Evolutionary conservation across 2,888 invertebrate species (phyloP), one percentile per base, ranked within the genome.

Genomic region (Drosophila testacea): DNA sequence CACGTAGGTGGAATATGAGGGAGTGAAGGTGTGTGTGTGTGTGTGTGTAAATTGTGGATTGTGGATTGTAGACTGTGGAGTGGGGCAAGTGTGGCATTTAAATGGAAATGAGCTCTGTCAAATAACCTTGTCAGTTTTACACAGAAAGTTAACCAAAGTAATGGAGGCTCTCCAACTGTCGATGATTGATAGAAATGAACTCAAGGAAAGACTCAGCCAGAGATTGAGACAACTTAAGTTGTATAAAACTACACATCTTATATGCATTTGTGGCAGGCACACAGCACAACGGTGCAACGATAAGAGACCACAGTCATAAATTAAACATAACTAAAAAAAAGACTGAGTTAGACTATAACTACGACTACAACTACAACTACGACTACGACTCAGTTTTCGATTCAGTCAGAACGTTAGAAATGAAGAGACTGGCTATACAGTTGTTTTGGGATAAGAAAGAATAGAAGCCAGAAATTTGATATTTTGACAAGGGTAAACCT

Each of bases 1-100:
- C 83, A 83, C 83, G 81, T 81, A 83, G 70, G 77, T 36, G 42
- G 52, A 27, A 54, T 36, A 59, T 55, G 62, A 11, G 69, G 57
- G 69, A 52, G 44, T 67, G 30, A 16, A 41, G 50, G 9, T 38
- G 34, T 51, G 59, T 62, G 48, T 67, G 30, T 13, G 22, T 36
- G 11, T 30, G 34, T 51, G 59, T 62, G 56, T 48, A 42, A 16
- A 16, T 16, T 16, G 16, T 16, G 16, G 52, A 16, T 16, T 16
- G 16, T 16, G 16, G 52, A 57, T 22, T 44, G 42, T 61, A 39
- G 36, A 32, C 34, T 28, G 28, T 38, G 5, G 11, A 38, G 56
- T 30, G 36, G 6, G 54, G 46, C 9, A 22, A 22, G 27, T 32
- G 32, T 32, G 32, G 13, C 38, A 59, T 68, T 73, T 32, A 61